Conservation (phyloP, 1,140 invertebrate species). For the Stegodyphus mimosarum region DNA sequence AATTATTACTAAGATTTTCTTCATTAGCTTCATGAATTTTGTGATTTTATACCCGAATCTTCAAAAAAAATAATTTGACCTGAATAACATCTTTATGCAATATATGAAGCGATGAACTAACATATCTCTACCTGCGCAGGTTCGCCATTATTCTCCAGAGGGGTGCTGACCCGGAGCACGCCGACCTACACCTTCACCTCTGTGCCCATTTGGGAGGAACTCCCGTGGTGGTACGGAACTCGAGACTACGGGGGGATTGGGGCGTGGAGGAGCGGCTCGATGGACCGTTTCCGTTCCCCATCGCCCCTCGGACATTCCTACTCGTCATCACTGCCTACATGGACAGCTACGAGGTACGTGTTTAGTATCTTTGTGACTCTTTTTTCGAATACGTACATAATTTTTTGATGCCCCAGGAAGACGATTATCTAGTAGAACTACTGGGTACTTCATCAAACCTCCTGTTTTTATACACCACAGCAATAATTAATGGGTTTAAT, state of each 20-base stretch:
- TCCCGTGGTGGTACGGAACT: slow-evolving; percentile 60
- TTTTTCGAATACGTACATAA: no score
- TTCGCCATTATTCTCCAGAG: slow-evolving; percentile 54
- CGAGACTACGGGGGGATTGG: slow-evolving; percentile 34
- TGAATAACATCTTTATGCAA: no score
- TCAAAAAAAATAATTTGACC: no score
- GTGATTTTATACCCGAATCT: no score
- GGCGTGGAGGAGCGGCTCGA: slow-evolving; percentile 52
- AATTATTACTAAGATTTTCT: no score
- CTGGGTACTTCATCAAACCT: no score
- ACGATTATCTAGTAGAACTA: no score
- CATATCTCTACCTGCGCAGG: background rate
- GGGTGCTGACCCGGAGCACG: slow-evolving; percentile 39
- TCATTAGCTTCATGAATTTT: no score
- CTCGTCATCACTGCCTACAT: slow-evolving; percentile 54
- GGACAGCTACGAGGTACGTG: slow-evolving; percentile 53
- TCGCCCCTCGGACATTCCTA: slow-evolving; percentile 42
- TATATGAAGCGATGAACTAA: background rate
- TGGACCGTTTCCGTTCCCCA: slow-evolving; percentile 38
- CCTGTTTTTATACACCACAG: no score
- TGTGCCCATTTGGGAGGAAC: slow-evolving; percentile 46
- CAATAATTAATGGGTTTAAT: no score
- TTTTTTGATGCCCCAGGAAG: no score
- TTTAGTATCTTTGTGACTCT: no score
- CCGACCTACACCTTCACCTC: slow-evolving; percentile 58